Evolutionary conservation across 2,888 invertebrate genomes (phyloP).

Genomic region (Micropterix aruncella): DNA sequence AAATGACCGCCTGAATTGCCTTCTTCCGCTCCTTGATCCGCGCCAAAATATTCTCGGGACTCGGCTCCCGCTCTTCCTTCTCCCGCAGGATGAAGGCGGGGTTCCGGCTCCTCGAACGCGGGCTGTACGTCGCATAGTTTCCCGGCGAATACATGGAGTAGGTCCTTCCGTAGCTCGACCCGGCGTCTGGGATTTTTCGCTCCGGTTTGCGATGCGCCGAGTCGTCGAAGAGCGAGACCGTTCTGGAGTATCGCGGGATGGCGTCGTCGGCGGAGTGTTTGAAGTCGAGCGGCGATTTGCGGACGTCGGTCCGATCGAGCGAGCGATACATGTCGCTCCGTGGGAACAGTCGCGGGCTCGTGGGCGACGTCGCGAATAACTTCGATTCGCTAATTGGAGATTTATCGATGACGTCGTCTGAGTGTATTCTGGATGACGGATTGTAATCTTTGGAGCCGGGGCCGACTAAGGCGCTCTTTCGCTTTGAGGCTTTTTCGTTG

Average conservation of each 20-base stretch:
- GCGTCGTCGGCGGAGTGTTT: constrained; percentile 31
- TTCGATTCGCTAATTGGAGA: constrained; percentile 32
- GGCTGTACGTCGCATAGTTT: constrained; percentile 35
- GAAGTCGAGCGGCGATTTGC: constrained; percentile 27
- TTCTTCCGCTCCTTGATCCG: constrained; percentile 37
- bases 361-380: constrained; percentile 15
- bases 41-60: constrained; percentile 35
- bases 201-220: constrained; percentile 24
- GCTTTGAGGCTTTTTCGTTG: constrained; percentile 64
- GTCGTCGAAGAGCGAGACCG: constrained; percentile 31
- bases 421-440: constrained; percentile 31
- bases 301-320: constrained; percentile 32
- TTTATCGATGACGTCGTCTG: constrained; percentile 24
- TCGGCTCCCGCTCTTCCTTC: constrained; percentile 31
- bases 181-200: constrained; percentile 25
- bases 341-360: constrained; percentile 18
- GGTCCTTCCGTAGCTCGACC: constrained; percentile 29
- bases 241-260: constrained; percentile 28
- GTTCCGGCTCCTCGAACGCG: constrained; percentile 29
- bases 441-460: constrained; percentile 44
- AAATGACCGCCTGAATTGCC: constrained; percentile 15
- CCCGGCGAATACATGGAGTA: constrained; percentile 36
- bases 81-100: constrained; percentile 36
- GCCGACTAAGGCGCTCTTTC: constrained; percentile 53
- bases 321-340: constrained; percentile 32